Conservation (phyloP, 2,888 invertebrate genomes). For the Zootermopsis nevadensis region DNA sequence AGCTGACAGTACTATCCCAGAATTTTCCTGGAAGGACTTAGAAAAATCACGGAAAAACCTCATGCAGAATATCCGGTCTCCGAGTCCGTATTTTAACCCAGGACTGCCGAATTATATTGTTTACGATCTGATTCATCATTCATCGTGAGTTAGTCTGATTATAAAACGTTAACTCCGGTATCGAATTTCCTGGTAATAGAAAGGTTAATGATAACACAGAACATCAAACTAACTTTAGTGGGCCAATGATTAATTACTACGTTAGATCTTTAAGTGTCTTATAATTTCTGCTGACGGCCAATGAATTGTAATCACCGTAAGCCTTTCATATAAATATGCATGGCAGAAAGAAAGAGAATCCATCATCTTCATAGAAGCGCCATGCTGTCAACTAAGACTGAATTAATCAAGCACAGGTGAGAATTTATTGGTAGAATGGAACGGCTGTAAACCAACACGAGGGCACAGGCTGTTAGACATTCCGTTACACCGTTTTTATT, state of each 20-base stretch:
- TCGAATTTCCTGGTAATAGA: background rate
- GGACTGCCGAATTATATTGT: too few relatives aligned
- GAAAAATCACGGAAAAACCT: too few relatives aligned
- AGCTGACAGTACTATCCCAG: too few relatives aligned
- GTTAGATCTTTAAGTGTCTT: background rate
- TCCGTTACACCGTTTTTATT: background rate
- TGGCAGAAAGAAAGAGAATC: background rate
- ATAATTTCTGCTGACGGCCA: background rate
- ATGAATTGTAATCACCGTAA: background rate
- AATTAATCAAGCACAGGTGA: conserved; percentile 27
- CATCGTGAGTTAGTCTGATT: too few relatives aligned
- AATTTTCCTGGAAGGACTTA: too few relatives aligned
- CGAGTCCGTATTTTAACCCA: too few relatives aligned
- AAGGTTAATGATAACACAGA: background rate
- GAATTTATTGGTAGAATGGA: conserved; percentile 29
- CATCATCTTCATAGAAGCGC: background rate
- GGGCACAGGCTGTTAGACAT: background rate
- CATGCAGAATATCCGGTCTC: too few relatives aligned
- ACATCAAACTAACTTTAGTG: too few relatives aligned
- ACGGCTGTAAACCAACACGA: background rate
- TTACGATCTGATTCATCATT: too few relatives aligned
- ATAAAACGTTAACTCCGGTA: too few relatives aligned
- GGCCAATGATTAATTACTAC: background rate
- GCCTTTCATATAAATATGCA: background rate
- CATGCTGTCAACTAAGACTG: background rate